Base-by-base conservation (phyloP, 2,113 vertebrate genomes). In the Cnemophilus loriae region DNA sequence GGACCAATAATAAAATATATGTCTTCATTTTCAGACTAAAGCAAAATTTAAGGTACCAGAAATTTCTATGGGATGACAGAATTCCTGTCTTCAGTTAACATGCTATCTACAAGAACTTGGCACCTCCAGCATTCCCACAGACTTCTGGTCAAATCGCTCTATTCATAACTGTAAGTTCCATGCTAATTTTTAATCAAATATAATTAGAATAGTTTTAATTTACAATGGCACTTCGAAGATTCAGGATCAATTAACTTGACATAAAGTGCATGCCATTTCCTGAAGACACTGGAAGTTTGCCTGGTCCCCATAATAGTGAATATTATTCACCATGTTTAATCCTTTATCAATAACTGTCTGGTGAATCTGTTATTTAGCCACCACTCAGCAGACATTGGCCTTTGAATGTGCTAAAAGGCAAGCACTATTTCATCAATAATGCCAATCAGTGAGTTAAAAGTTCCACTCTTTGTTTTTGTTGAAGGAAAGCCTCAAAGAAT, bases 401-500 rank as follows among this genome's bases (percentile, higher is more conserved):
- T 90, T 91, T 63, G 70, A 80, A 35, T 10, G 7, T 55, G 32
- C 8, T 27, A 71, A 93, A 93, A 69, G 9, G 13, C 47, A 90
- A 67, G 23, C 26, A 77, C 13, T 13, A 9, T 35, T 65, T 81
- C 41, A 28, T 84, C 82, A 73, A 12, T 75, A 76, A 89, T 53
- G 32, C 56, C 78, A 87, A n/a, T 42, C 67, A 84, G 87, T 89
- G 93, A 96, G 93, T 60, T 92, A 82, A 93, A 96, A 78, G 52
- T 59, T 77, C 69, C 75, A 81, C 49, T 85, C 39, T 37, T 93
- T 70, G 42, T 88, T 90, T 73, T 33, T 13, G 47, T 33, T 63
- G 68, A 71, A 71, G 68, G 11, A 95, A 96, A 94, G 69, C 77
- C 74, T 94, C 92, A 87, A 79, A 95, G 61, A 81, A 84, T 88